Base-by-base conservation (phyloP, 2,888 invertebrate species). In the Clusia tigrina region DNA sequence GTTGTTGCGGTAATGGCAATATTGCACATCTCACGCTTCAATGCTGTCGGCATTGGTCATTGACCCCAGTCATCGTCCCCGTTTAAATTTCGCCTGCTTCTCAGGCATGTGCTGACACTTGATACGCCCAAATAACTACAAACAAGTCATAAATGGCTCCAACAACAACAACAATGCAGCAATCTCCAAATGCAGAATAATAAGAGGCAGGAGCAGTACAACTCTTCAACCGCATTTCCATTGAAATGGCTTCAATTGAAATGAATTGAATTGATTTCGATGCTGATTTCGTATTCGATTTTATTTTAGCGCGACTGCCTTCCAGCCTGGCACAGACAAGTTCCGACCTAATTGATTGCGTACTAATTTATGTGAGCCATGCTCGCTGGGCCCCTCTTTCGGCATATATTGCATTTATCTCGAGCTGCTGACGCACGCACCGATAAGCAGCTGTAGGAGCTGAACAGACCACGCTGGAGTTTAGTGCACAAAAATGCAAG, bases 361-460 rank as follows among this genome's bases (percentile, higher is more conserved):
- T 57, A 66, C 69, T 71, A 72, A 72, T 71, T 72, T 72, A 72
- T 72, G 71, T 66, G 66, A 38, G 58, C 64, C 65, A 62, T 67
- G n/a, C 32, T 32, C 32, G 32, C 32, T 42, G 6, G 12, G n/a
- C n/a, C n/a, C 3, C n/a, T 42, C 42, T 3, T 42, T 42, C 42
- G 42, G 42, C 42, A 5, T 15, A 5, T 9, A 32, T 32, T 32
- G 32, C 32, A 5, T 32, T 32, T 15, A n/a, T 10, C 42, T 42
- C n/a, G 42, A 42, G 20, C 22, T 37, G 42, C 25, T 24, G 17
- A n/a, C 23, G 42, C 55, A 32, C 48, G 62, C 15, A n/a, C n/a
- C n/a, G n/a, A n/a, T n/a, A n/a, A n/a, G n/a, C n/a, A n/a, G n/a
- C n/a, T n/a, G n/a, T n/a, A n/a, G n/a, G 38, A 46, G 32, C 32